Evolutionary conservation across 2,888 invertebrate species (phyloP).

Genomic region (Caenorhabditis imperialis): DNA sequence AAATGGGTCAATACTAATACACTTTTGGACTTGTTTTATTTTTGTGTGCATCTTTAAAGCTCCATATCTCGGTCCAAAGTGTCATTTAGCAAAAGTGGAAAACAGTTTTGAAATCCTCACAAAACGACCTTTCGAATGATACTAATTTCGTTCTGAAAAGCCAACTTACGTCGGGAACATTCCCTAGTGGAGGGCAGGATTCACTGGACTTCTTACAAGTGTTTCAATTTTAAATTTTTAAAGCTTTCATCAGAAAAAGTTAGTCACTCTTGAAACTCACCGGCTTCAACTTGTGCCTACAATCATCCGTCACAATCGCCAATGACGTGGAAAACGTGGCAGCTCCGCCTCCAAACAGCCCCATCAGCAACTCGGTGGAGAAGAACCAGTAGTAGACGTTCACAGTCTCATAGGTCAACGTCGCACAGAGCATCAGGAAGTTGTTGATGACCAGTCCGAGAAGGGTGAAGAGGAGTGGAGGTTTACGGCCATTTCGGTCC

Average conservation of each 20-base stretch:
- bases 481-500: conserved; percentile 65
- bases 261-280: conserved; percentile 33
- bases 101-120: too few relatives aligned
- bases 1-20: too few relatives aligned
- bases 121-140: too few relatives aligned
- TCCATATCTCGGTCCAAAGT: too few relatives aligned
- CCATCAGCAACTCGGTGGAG: conserved; percentile 57
- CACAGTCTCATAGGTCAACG: conserved; percentile 64
- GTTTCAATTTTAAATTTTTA: too few relatives aligned
- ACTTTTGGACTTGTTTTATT: too few relatives aligned
- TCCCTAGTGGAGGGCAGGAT: neutral
- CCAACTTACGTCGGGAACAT: too few relatives aligned
- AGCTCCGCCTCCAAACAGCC: conserved; percentile 63
- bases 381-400: conserved; percentile 70
- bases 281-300: conserved; percentile 64
- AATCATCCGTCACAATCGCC: conserved; percentile 73
- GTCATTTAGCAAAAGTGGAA: too few relatives aligned
- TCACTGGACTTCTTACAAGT: too few relatives aligned
- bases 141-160: too few relatives aligned
- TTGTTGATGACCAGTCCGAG: conserved; percentile 60
- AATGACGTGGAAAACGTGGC: conserved; percentile 62
- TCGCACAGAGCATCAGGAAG: conserved; percentile 59
- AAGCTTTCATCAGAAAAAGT: too few relatives aligned
- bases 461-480: conserved; percentile 65
- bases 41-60: too few relatives aligned